These are phyloP conservation scores for Quadroppia sp. DNA, from an alignment of 2,888 invertebrate genomes.

Conservation along the genomic window DNA sequence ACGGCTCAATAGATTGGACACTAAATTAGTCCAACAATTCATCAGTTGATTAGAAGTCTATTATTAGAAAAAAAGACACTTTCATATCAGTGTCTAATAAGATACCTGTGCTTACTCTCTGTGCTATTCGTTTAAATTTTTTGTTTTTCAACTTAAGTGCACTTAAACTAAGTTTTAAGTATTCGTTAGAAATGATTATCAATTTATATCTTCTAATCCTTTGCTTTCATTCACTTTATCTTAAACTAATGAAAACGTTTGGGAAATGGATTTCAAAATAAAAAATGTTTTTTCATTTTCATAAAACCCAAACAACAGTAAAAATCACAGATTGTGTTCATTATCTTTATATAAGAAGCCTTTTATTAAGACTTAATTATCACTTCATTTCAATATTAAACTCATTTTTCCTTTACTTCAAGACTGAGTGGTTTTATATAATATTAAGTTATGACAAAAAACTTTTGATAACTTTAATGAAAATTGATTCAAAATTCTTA, in stretches of 20 bases:
- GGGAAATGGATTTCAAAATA: not conserved
- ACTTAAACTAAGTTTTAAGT: not conserved
- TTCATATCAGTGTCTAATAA: not conserved
- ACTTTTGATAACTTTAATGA: not conserved
- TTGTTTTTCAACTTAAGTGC: not conserved
- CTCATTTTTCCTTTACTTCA: not conserved
- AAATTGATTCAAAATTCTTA: not conserved
- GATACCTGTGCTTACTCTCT: not conserved
- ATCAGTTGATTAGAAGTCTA: constrained; percentile 12
- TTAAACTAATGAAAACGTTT: not conserved
- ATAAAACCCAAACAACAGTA: not conserved
- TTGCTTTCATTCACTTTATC: not conserved
- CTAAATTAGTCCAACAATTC: constrained; percentile 10
- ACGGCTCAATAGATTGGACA: constrained; percentile 4
- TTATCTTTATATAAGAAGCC: not conserved
- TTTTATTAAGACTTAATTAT: not conserved
- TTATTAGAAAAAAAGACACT: not conserved
- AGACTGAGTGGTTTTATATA: not conserved
- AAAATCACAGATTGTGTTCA: not conserved
- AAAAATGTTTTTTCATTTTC: not conserved
- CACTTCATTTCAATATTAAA: not conserved
- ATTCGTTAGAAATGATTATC: constrained; percentile 13
- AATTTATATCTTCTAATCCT: not conserved
- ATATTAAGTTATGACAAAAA: not conserved
- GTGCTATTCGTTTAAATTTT: not conserved